Evolutionary conservation across 1,140 invertebrate genomes (phyloP).

Genomic region (Drosophila grimshawi): DNA sequence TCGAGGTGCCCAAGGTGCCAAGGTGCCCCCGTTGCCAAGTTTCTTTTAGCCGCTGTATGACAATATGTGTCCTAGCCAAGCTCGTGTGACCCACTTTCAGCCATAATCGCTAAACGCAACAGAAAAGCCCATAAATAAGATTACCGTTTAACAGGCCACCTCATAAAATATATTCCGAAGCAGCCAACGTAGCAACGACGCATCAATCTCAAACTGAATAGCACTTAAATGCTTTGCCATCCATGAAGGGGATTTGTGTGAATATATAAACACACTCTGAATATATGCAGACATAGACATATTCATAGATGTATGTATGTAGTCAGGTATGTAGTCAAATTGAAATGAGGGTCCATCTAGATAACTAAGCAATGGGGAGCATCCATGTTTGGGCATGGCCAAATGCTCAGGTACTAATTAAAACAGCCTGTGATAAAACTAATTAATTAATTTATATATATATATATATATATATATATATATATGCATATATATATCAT

Average conservation of each 20-base stretch:
- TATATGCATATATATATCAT: background rate
- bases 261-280: background rate
- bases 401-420: too few species aligned
- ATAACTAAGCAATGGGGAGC: too few species aligned
- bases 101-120: conserved; percentile 34
- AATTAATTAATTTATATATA: too few species aligned
- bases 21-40: conserved; percentile 8
- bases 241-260: background rate
- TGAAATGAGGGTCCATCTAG: too few species aligned
- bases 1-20: background rate
- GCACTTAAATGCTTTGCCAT: conserved; percentile 22
- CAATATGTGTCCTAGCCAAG: conserved; percentile 32
- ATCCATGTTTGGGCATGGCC: too few species aligned
- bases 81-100: conserved; percentile 69
- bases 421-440: too few species aligned
- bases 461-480: background rate
- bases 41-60: background rate
- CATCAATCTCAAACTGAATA: conserved; percentile 47
- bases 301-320: too few species aligned
- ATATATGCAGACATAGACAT: too few species aligned
- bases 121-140: conserved; percentile 73
- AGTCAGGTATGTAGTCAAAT: too few species aligned
- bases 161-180: conserved; percentile 39
- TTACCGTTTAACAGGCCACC: conserved; percentile 62
- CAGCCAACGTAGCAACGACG: conserved; percentile 9